A percentile compares a stretch with the other conserved stretches of the same genome.
Conservation (phyloP, 2,113 vertebrate genomes). For the Erythrocebus patas region DNA sequence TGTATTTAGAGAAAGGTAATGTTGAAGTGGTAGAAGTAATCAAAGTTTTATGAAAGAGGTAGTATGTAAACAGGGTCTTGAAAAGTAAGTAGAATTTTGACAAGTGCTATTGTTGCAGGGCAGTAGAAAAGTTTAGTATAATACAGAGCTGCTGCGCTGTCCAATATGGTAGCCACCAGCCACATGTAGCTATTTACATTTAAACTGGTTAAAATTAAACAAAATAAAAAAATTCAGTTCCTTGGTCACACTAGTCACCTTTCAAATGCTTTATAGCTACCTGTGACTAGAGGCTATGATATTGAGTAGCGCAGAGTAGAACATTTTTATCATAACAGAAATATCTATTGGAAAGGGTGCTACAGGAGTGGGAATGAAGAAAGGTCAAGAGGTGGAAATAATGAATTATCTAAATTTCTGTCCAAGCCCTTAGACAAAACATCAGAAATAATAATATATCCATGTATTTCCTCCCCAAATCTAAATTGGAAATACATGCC, state of each 20-base stretch:
- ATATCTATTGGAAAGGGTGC: neutral
- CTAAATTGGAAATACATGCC: slow-evolving; percentile 57
- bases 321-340: neutral
- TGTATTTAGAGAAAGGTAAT: neutral
- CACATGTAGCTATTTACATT: neutral
- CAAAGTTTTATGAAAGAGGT: neutral
- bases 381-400: neutral
- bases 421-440: slow-evolving; percentile 42
- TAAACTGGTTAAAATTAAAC: neutral
- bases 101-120: neutral
- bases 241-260: neutral
- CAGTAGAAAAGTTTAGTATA: neutral
- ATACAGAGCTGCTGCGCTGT: neutral
- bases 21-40: neutral
- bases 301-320: neutral
- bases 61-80: neutral
- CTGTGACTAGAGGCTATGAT: neutral
- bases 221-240: neutral
- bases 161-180: neutral
- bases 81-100: neutral
- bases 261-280: neutral
- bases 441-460: slow-evolving; percentile 52
- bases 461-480: slow-evolving; percentile 36
- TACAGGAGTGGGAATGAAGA: neutral
- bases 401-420: slow-evolving; percentile 8